Percentiles rank a stretch among this genome's conserved stretches.
Conservation (phyloP, 2,888 invertebrate species). For the Chloroclystis v-ata region DNA sequence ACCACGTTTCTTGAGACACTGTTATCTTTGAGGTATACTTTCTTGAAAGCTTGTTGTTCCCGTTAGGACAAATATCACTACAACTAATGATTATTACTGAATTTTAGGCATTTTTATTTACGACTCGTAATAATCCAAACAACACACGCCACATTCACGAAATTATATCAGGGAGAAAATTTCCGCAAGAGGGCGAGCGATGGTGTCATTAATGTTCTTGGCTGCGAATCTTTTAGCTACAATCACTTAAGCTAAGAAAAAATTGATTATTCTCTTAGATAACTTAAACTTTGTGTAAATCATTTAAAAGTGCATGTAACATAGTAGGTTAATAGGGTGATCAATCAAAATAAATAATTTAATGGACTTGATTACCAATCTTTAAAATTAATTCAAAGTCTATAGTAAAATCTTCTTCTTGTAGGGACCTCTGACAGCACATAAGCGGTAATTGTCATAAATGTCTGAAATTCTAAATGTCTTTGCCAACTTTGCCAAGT, state of each 20-base stretch:
- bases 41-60: constrained; percentile 41
- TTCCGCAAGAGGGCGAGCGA: constrained; percentile 60
- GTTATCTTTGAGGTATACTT: constrained; percentile 39
- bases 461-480: too few relatives aligned
- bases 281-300: too few relatives aligned
- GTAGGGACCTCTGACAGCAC: too few relatives aligned
- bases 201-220: not conserved
- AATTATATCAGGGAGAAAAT: constrained; percentile 62
- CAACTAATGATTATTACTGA: constrained; percentile 48
- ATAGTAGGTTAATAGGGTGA: too few relatives aligned
- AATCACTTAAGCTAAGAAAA: too few relatives aligned
- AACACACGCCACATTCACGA: constrained; percentile 79
- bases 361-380: too few relatives aligned
- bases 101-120: constrained; percentile 73
- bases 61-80: constrained; percentile 52
- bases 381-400: too few relatives aligned
- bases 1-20: constrained; percentile 45
- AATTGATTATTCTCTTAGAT: too few relatives aligned
- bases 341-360: too few relatives aligned
- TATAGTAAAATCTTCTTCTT: too few relatives aligned
- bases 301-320: too few relatives aligned
- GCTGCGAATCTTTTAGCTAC: not conserved
- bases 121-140: constrained; percentile 73
- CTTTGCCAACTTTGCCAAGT: not conserved
- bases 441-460: too few relatives aligned